Evolutionary conservation across 2,113 vertebrate species (phyloP).

Genomic region (Zosterops hypoxanthus): DNA sequence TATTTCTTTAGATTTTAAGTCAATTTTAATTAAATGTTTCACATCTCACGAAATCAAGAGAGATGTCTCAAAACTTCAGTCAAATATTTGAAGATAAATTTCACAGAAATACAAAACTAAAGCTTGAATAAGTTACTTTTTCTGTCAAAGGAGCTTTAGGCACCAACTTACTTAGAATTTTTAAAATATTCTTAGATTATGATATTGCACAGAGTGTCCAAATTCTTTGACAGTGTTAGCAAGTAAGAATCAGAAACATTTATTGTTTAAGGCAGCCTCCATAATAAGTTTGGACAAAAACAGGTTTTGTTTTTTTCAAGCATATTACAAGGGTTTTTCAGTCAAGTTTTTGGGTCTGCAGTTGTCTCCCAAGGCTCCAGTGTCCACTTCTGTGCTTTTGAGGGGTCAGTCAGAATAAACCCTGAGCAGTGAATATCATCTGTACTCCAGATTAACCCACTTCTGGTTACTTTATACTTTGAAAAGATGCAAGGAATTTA

Average conservation of each 20-base stretch:
- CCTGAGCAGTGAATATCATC: background rate
- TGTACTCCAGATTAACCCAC: background rate
- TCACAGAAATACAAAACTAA: constrained; percentile 15
- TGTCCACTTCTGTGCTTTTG: background rate
- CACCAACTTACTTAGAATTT: background rate
- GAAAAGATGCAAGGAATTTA: background rate
- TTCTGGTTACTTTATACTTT: background rate
- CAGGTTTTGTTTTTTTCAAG: background rate
- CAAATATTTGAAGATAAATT: constrained; percentile 46
- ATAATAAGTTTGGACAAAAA: background rate
- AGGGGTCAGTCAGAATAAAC: background rate
- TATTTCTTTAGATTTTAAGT: constrained; percentile 24
- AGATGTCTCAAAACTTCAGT: constrained; percentile 22
- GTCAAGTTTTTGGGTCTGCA: background rate
- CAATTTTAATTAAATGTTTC: constrained; percentile 21
- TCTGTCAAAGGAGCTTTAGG: background rate
- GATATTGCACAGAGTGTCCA: background rate
- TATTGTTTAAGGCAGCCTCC: background rate
- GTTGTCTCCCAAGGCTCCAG: background rate
- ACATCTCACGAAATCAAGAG: background rate
- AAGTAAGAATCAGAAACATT: background rate
- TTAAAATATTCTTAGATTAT: background rate
- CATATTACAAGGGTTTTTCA: background rate
- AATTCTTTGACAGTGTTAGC: background rate
- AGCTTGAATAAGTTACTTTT: background rate